Conservation (phyloP, 2,797 vertebrate genomes). For the Muscicapa comitata region DNA sequence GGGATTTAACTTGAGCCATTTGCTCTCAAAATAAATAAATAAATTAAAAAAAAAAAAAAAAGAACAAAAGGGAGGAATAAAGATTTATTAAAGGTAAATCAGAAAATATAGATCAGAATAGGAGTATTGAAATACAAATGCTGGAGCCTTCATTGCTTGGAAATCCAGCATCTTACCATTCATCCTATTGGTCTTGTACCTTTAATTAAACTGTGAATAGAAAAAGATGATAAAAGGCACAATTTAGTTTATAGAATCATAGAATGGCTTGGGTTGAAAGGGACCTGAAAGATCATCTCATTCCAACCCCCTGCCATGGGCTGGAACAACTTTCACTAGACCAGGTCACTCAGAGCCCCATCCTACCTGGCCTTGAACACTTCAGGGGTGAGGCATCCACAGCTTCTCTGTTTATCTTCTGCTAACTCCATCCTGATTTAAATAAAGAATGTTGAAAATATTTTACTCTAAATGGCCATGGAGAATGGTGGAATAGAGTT, state of each 20-base stretch:
- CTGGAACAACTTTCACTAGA: neutral
- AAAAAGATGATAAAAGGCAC: neutral
- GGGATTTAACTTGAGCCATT: fast-evolving
- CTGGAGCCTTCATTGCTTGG: neutral
- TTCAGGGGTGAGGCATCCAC: neutral
- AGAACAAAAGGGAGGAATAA: neutral
- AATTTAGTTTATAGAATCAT: neutral
- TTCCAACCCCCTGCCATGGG: neutral
- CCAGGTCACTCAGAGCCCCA: fast-evolving
- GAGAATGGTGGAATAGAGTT: neutral
- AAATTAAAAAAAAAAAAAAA: too few species aligned
- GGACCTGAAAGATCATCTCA: neutral
- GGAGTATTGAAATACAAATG: neutral
- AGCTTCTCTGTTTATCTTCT: neutral
- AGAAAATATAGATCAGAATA: neutral
- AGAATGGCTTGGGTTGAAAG: neutral
- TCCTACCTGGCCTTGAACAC: neutral
- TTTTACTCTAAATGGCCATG: neutral
- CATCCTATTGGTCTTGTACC: neutral
- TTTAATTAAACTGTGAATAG: neutral
- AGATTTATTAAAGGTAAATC: neutral
- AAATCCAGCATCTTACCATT: neutral
- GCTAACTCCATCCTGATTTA: neutral
- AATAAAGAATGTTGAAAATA: neutral
- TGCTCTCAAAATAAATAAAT: neutral